Evolutionary conservation across 2,888 invertebrate species (phyloP), one percentile per base, ranked within the genome.

Genomic region (Amphiduros pacificus): DNA sequence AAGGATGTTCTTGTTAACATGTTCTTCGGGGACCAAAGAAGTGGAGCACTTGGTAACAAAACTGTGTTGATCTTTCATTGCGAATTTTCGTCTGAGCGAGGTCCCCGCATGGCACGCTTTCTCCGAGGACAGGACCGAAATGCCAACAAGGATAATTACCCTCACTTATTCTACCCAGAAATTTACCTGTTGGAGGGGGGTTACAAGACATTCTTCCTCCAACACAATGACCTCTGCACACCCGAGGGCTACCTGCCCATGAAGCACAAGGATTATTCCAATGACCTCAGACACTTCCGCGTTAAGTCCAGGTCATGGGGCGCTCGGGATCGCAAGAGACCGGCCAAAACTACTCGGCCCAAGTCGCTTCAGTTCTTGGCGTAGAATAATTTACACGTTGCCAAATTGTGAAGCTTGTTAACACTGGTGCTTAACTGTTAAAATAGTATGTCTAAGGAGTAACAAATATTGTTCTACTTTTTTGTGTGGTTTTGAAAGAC

Each of bases 51-150:
- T 26, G 14, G 49, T 28, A 36, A 24, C 52, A 81, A 83, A 67
- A 85, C 88, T 68, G 89, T 97, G 53, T 85, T 98, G 49, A 89
- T 99, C 52, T 97, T 99, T 84, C 98, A 99, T 82, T 99, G 99
- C 84, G 98, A 99, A 83, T 99, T 96, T 85, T 96, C 96, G 0
- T 90, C 93, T 60, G 93, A 97, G 84, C 87, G 98, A 60, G 98
- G 95, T 1, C 98, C 98, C 0, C 91, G 90, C 73, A 85, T 98
- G 90, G 94, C 89, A 41, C 89, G 94, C 2, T 92, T 89, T 81
- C 85, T 98, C 58, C 88, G 97, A 3, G 89, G 90, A 52, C 84
- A 88, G 29, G 97, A 99, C 83, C 87, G 98, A 0, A 88, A 88
- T 20, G 84, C 87, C 48, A 93, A 97, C 83, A 88, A 87, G 64